A percentile compares a stretch with the other conserved stretches of the same genome.
Evolutionary conservation across 1,140 invertebrate species (phyloP).

Genomic region (Papilio polytes): DNA sequence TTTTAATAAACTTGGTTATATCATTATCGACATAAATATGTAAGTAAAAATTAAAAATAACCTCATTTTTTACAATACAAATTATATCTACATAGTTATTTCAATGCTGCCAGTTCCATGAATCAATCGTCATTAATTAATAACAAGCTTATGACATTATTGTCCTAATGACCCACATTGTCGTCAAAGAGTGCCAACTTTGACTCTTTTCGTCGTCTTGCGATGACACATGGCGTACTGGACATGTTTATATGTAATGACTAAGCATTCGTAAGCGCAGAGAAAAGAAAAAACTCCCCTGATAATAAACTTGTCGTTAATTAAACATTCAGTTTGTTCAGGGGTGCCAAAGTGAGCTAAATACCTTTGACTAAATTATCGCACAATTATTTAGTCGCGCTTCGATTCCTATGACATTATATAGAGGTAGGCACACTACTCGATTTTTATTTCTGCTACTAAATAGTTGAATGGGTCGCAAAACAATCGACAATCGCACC

Average conservation of each 20-base stretch:
- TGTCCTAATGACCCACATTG: conserved; percentile 29
- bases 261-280: not conserved
- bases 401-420: no score
- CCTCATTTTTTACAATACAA: not conserved
- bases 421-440: no score
- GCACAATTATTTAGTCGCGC: no score
- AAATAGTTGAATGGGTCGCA: no score
- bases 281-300: no score
- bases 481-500: no score
- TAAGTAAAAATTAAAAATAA: not conserved
- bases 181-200: not conserved
- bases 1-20: no score
- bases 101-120: not conserved
- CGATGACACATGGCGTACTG: conserved; percentile 23
- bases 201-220: conserved; percentile 3
- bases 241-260: conserved; percentile 17
- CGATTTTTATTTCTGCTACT: no score
- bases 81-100: not conserved
- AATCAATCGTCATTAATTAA: conserved; percentile 32
- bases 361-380: no score
- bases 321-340: no score
- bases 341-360: no score
- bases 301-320: no score
- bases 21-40: not conserved
- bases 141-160: conserved; percentile 22